Evolutionary conservation across 2,888 invertebrate species (phyloP).

Genomic region (Drosophila antonietae): DNA sequence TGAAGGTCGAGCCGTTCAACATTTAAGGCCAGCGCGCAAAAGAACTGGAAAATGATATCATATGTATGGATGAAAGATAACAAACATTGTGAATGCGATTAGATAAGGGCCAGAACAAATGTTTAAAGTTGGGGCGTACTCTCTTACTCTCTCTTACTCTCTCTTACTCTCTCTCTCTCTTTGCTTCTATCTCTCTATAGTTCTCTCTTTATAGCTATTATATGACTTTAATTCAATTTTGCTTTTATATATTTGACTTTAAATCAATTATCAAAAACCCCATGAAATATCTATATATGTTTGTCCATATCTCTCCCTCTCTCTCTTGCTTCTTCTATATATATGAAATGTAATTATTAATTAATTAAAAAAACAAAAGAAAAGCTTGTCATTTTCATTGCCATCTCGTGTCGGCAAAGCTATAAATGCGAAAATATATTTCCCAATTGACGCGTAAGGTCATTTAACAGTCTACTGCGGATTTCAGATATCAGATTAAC

Average conservation of each 20-base stretch:
- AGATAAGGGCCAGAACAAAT: slow-evolving; percentile 55
- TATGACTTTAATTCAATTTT: slow-evolving; percentile 17
- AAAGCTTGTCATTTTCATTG: slow-evolving; percentile 60
- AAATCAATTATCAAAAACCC: slow-evolving; percentile 62
- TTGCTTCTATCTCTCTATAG: not conserved
- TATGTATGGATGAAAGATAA: slow-evolving; percentile 65
- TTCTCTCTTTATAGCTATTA: slow-evolving; percentile 2
- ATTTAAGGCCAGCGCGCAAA: slow-evolving; percentile 44
- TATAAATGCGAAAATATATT: slow-evolving; percentile 43
- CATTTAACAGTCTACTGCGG: slow-evolving; percentile 72
- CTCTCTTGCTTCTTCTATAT: not conserved
- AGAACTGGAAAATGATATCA: slow-evolving; percentile 66
- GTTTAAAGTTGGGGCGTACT: slow-evolving; percentile 41
- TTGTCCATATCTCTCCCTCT: not conserved
- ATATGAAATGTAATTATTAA: slow-evolving; percentile 12
- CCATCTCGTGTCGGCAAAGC: slow-evolving; percentile 52
- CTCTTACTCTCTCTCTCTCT: not conserved
- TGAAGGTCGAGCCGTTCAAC: slow-evolving; percentile 65
- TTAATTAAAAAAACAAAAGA: slow-evolving; percentile 22
- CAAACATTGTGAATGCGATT: slow-evolving; percentile 64
- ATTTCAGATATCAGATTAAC: slow-evolving; percentile 46
- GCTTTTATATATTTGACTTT: slow-evolving; percentile 42
- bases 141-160: not conserved
- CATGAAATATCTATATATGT: slow-evolving; percentile 5
- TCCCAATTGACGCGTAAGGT: slow-evolving; percentile 70